Evolutionary conservation across 2,797 vertebrate species (phyloP).

Genomic region (Mallotus villosus): DNA sequence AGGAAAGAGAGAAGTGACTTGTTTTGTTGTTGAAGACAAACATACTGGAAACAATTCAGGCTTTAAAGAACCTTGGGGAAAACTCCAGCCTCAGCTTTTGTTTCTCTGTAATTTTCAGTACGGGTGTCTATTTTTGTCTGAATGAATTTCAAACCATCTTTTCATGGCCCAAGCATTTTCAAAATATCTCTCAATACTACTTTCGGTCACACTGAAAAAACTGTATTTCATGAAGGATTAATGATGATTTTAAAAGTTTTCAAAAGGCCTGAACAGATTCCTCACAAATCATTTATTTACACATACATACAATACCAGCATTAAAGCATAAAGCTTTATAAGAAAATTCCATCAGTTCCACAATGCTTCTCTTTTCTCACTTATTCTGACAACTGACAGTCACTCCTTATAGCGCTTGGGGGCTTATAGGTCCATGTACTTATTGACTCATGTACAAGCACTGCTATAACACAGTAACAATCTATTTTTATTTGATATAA

Average conservation of each 20-base stretch:
- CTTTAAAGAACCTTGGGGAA: conserved; percentile 63
- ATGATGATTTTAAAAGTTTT: not conserved
- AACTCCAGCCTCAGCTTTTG: conserved; percentile 59
- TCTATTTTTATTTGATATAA: not conserved
- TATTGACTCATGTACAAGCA: not conserved
- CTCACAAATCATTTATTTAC: conserved; percentile 2
- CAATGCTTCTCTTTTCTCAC: not conserved
- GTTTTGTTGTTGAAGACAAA: conserved; percentile 72
- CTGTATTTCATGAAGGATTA: conserved; percentile 33
- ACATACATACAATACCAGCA: not conserved
- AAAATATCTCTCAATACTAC: conserved; percentile 26
- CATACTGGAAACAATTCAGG: conserved; percentile 64
- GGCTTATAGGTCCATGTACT: not conserved
- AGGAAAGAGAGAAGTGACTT: conserved; percentile 58
- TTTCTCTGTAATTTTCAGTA: conserved; percentile 62
- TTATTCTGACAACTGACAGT: not conserved
- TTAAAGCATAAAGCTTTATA: not conserved
- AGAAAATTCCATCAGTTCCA: not conserved
- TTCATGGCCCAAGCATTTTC: conserved; percentile 38
- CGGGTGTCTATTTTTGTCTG: conserved; percentile 61
- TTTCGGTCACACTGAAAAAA: conserved; percentile 41
- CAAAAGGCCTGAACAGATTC: not conserved
- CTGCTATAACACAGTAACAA: not conserved
- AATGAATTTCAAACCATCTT: conserved; percentile 52
- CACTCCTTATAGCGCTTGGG: not conserved